A percentile compares a stretch with the other conserved stretches of the same genome.
Conservation (phyloP, 2,888 invertebrate species). For the Sabatieria punctata region DNA sequence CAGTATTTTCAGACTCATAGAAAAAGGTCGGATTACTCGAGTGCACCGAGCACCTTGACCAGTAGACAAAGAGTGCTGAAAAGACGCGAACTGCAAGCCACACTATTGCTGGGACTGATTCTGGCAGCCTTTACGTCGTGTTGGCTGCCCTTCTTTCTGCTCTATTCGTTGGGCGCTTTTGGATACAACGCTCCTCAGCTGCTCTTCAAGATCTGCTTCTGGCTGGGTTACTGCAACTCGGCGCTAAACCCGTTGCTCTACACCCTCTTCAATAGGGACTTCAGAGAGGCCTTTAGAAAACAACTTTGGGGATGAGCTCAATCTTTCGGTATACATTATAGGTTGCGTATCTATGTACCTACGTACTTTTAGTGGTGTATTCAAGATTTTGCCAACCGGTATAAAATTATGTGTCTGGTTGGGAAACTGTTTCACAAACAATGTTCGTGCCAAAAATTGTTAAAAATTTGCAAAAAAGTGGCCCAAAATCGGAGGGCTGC, state of each 20-base stretch:
- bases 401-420: too few species aligned
- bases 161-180: slow-evolving; percentile 36
- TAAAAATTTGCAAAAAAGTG: too few species aligned
- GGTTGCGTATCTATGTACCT: too few species aligned
- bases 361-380: too few species aligned
- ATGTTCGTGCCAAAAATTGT: too few species aligned
- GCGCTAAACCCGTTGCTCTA: slow-evolving; percentile 61
- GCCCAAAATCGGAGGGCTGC: too few species aligned
- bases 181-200: slow-evolving; percentile 26
- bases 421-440: too few species aligned
- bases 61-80: slow-evolving; percentile 33
- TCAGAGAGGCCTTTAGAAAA: slow-evolving; percentile 76
- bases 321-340: too few species aligned
- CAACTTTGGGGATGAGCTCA: too few species aligned
- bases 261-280: slow-evolving; percentile 87
- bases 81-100: slow-evolving; percentile 85
- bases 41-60: not conserved
- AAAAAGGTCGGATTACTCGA: too few species aligned
- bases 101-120: slow-evolving; percentile 78
- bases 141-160: slow-evolving; percentile 83
- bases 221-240: slow-evolving; percentile 87
- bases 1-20: too few species aligned
- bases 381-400: too few species aligned
- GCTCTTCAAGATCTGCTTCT: slow-evolving; percentile 37
- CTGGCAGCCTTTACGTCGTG: slow-evolving; percentile 96